Evolutionary conservation across 2,113 vertebrate species (phyloP), one percentile per base, ranked within the genome.

Genomic region (Odontophorus gujanensis): DNA sequence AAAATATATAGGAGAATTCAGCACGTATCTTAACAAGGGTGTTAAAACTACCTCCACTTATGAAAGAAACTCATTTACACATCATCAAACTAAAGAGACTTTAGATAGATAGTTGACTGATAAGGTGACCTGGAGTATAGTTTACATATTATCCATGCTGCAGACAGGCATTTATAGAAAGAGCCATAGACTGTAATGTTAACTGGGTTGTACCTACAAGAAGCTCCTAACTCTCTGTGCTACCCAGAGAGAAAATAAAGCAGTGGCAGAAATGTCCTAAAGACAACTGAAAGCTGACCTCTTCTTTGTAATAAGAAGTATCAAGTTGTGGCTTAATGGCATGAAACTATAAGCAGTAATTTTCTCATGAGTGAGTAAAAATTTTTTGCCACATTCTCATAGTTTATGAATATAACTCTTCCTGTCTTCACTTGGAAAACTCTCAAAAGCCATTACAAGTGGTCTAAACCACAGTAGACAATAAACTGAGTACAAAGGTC

Each of bases 181-280:
- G 32, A 63, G 2, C 2, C 13, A 12, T 59, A 55, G 22, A 67
- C 1, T 48, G 19, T 43, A 85, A 28, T 28, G 7, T 30, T 83
- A 20, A 43, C 8, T 38, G 30, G 5, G 1, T 81, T 71, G 48
- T 28, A 50, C 9, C 10, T 58, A 13, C 0, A 0, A n/a, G 9
- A 76, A 30, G 61, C 38, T 53, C 76, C 8, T 59, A 61, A 1
- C 11, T 48, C 38, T 77, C 24, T 81, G 24, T 21, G 24, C 1
- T 57, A 5, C 5, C 3, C 9, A 82, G 20, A 69, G 0, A 13
- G 20, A 84, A 71, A 63, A 48, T 61, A 53, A 59, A 85, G 3
- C 7, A 30, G 8, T 53, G 50, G 40, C 36, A 63, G 5, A 7
- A 38, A 66, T 10, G 9, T 12, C 20, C 51, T 75, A 63, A 68